These are phyloP conservation scores for Linnaemya tessellans DNA, from an alignment of 2,888 invertebrate genomes.

Conservation along the genomic window DNA sequence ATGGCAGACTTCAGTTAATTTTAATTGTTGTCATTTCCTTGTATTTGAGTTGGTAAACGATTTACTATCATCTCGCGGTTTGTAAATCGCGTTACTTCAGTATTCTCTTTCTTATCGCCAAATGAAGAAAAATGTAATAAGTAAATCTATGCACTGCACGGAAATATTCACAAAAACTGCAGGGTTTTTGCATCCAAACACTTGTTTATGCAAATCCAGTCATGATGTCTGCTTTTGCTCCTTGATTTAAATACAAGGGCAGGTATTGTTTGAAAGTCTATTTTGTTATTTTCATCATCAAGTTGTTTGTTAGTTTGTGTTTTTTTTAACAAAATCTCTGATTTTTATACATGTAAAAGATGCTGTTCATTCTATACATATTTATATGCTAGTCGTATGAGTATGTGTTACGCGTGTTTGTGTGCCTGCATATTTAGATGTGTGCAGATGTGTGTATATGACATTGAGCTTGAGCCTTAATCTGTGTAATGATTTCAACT, in stretches of 20 bases:
- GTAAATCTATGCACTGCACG: too few relatives aligned
- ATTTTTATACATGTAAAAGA: background rate
- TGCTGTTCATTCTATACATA: background rate
- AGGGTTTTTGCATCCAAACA: background rate
- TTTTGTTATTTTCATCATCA: conserved; percentile 21
- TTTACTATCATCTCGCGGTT: too few relatives aligned
- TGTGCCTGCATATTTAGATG: too few relatives aligned
- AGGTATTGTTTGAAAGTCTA: conserved; percentile 31
- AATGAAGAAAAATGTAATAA: too few relatives aligned
- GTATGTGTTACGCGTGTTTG: too few relatives aligned
- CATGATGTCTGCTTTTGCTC: conserved; percentile 3
- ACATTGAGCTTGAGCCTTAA: conserved; percentile 59
- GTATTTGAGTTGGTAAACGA: too few relatives aligned
- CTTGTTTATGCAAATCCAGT: conserved; percentile 28
- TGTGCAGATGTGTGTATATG: conserved; percentile 27
- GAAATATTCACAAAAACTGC: background rate
- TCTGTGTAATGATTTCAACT: conserved; percentile 55
- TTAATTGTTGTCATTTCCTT: too few relatives aligned
- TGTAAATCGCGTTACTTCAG: too few relatives aligned
- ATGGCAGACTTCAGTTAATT: too few relatives aligned
- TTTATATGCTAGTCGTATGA: too few relatives aligned
- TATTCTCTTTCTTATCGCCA: too few relatives aligned
- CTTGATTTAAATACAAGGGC: conserved; percentile 49
- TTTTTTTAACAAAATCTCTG: conserved; percentile 16
- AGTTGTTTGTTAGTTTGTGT: conserved; percentile 21